Conservation (phyloP, 23 tunicate species). For the Trididemnum nubilum region DNA sequence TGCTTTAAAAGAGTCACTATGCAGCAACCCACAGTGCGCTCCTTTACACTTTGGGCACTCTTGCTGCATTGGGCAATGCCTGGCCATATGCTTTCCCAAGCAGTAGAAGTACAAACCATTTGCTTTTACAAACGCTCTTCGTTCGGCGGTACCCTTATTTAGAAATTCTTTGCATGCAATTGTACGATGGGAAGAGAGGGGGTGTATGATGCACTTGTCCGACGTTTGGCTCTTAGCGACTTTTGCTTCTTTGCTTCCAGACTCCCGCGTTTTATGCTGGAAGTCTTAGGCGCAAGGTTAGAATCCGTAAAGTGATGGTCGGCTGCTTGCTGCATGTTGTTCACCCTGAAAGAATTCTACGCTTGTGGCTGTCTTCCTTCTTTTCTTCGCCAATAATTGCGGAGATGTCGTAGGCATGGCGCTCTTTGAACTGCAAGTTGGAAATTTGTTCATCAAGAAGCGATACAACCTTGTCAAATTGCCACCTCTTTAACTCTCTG, state of each 20-base stretch:
- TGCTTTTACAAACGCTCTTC: not conserved
- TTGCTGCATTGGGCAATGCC: not conserved
- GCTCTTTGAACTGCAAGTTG: not conserved
- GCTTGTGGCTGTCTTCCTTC: no score
- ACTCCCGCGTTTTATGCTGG: no score
- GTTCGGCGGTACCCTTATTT: not conserved
- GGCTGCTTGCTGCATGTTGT: no score
- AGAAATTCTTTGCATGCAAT: not conserved
- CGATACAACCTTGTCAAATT: not conserved
- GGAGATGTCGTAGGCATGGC: not conserved
- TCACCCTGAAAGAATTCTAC: no score
- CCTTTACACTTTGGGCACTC: not conserved
- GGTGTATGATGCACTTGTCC: no score
- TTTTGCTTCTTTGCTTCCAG: no score
- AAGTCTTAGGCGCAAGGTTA: no score
- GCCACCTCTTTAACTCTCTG: not conserved
- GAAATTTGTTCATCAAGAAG: constrained; percentile 2
- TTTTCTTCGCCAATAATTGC: not conserved
- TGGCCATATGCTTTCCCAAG: not conserved
- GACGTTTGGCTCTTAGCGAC: no score
- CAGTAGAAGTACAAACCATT: constrained; percentile 8
- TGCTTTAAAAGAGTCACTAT: no score
- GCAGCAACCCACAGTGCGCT: not conserved
- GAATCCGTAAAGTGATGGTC: no score
- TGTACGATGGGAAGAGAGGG: no score